phyloP scores from a whole-genome alignment of 1,140 invertebrate genomes.

The Leguminivora glycinivorella region DNA sequence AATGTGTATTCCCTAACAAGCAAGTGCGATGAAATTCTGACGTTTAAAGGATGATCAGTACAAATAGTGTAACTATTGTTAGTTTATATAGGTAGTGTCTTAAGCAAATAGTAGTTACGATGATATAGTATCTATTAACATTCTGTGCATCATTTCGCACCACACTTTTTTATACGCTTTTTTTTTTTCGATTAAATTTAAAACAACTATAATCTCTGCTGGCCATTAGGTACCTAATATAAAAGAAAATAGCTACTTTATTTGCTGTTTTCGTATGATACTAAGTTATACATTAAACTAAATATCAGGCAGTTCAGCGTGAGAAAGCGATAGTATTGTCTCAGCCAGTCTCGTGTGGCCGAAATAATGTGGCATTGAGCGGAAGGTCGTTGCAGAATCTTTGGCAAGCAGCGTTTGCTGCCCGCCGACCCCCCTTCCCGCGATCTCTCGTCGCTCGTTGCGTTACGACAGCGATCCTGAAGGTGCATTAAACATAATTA shows the following conservation, averaged over 20 bases:
- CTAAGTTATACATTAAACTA: no score
- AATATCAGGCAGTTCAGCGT: not conserved
- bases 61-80: no score
- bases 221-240: not conserved
- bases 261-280: not conserved
- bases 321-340: constrained; percentile 19
- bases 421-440: constrained; percentile 36
- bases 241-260: not conserved
- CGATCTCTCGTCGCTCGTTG: constrained; percentile 28
- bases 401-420: constrained; percentile 54
- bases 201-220: no score
- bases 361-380: constrained; percentile 65
- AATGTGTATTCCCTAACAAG: no score
- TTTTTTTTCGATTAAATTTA: no score
- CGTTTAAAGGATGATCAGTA: no score
- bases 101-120: no score
- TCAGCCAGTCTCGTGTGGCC: constrained; percentile 45
- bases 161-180: no score
- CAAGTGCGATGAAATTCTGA: no score
- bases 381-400: constrained; percentile 66
- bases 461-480: constrained; percentile 11
- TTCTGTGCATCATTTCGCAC: no score
- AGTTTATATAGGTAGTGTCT: no score
- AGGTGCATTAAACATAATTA: constrained; percentile 8
- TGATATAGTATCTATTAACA: no score